Evolutionary conservation across 64 coral and sea anemone species (phyloP), one percentile per base, ranked within the genome.

Genomic region (Actinia equina): DNA sequence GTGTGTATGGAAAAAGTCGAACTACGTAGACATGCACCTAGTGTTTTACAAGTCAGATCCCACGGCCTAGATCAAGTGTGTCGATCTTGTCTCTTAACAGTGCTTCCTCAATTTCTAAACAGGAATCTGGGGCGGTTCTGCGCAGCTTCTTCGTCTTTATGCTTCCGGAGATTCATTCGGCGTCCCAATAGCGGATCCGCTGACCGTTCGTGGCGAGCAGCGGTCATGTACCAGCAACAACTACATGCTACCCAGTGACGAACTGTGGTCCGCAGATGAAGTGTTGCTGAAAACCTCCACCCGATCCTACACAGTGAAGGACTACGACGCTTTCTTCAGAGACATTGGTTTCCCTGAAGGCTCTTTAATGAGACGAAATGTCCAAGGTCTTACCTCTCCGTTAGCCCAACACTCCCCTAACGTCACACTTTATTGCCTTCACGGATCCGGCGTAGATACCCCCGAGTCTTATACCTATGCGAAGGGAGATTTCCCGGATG

Each of bases 51-150:
- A 4, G 2, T 49, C 45, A 49, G 45, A 49, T 7, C 7, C 45
- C 45, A 49, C n/a, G n/a, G n/a, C 45, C n/a, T n/a, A n/a, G n/a
- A n/a, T n/a, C n/a, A n/a, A n/a, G n/a, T n/a, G n/a, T n/a, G n/a
- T n/a, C n/a, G n/a, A n/a, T n/a, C n/a, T n/a, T n/a, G n/a, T 4
- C 45, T 49, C 7, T 4, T 49, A 49, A 7, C 7, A 4, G 45
- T 49, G 45, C 7, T 49, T 49, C 7, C 2, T 49, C 7, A 4
- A 4, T 15, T 56, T 56, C 54, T n/a, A 3, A 6, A 25, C 69
- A 96, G 94, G 91, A 25, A 87, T 93, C 26, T 96, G 91, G 88
- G 91, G 94, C 45, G 94, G 94, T 45, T 83, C 91, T 43, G 80
- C 84, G n/a, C 25, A 90, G 54, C 85, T 92, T 41, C 17, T 96